A percentile compares a stretch with the other conserved stretches of the same genome.
phyloP scores from a whole-genome alignment of 2,113 vertebrate species.

The Cephalopholis sonnerati region DNA sequence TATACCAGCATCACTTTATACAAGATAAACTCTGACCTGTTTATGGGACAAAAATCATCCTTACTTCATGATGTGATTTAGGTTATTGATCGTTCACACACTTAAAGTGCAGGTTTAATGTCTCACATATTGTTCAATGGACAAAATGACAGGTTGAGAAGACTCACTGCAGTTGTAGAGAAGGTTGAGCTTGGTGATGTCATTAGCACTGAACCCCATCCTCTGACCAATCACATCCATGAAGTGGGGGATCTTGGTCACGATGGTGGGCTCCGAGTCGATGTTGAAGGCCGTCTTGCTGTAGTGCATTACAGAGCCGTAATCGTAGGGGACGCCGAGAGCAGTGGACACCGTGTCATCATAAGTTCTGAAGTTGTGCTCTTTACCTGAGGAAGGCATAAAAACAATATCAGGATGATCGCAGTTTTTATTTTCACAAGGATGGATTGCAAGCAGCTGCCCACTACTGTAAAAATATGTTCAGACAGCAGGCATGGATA shows the following conservation, averaged over 20 bases:
- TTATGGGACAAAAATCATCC: not conserved
- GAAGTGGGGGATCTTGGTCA: slow-evolving; percentile 90
- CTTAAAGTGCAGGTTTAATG: not conserved
- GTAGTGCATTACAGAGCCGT: slow-evolving; percentile 93
- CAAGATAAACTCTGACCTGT: slow-evolving; percentile 7
- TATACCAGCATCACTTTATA: not conserved
- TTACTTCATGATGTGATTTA: not conserved
- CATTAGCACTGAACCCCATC: slow-evolving; percentile 91
- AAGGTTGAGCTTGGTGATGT: slow-evolving; percentile 88
- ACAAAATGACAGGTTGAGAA: not conserved
- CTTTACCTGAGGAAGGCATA: slow-evolving; percentile 80
- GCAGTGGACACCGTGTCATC: slow-evolving; percentile 82
- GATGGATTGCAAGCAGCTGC: no score
- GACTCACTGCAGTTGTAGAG: slow-evolving; percentile 93
- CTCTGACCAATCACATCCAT: slow-evolving; percentile 91
- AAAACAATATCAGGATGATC: not conserved
- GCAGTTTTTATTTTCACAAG: not conserved
- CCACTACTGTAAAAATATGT: not conserved
- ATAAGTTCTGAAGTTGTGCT: slow-evolving; percentile 88
- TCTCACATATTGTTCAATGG: not conserved
- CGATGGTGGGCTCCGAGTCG: slow-evolving; percentile 86
- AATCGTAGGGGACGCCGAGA: slow-evolving; percentile 92
- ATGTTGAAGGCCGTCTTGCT: slow-evolving; percentile 89
- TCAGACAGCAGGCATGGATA: not conserved
- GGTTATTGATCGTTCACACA: not conserved